Evolutionary conservation across 1,140 invertebrate species (phyloP), one percentile per base, ranked within the genome.

Genomic region (Drosophila ficusphila): DNA sequence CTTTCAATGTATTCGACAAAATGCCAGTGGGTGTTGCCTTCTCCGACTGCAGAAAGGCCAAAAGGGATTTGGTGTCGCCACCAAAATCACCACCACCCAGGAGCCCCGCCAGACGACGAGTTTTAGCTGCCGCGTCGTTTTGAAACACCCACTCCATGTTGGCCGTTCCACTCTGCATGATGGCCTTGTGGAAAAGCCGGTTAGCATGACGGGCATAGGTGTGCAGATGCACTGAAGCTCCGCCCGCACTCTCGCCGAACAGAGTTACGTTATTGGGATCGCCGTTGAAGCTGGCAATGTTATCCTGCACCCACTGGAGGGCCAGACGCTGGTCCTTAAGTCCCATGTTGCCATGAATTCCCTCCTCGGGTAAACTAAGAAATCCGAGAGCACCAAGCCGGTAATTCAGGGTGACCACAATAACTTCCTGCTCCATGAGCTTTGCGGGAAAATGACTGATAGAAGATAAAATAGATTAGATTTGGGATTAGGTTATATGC

Each of bases 401-500:
- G 79, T 95, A 95, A 68, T 95, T 95, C 5, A 95, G 79, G 0
- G 94, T 95, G 0, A 95, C 94, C 23, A 95, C 86, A 44, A 95
- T 91, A 2, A 95, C 92, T 46, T 95, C 92, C 41, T 93, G 92
- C 60, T 94, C 93, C 91, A 95, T 92, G 1, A 96, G 86, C 76
- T 94, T 94, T 53, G 94, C 93, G 0, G 94, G 92, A 46, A 74
- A 81, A 39, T 54, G 92, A 83, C 86, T 92, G 82, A 16, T 38
- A 61, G 58, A 0, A 42, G 57, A 0, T 6, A 3, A 6, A 33
- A n/a, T 0, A 42, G 21, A 67, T 41, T 27, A 36, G 9, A 5
- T 53, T 8, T 14, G 19, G 18, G 4, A 9, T 3, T 4, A 7
- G 0, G 0, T 11, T 3, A 2, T 1, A n/a, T 4, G 6, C 4